A percentile compares a stretch with the other conserved stretches of the same genome.
phyloP scores from a whole-genome alignment of 53 echinoderm and acorn worm genomes.

The Echinometra lucunter region DNA sequence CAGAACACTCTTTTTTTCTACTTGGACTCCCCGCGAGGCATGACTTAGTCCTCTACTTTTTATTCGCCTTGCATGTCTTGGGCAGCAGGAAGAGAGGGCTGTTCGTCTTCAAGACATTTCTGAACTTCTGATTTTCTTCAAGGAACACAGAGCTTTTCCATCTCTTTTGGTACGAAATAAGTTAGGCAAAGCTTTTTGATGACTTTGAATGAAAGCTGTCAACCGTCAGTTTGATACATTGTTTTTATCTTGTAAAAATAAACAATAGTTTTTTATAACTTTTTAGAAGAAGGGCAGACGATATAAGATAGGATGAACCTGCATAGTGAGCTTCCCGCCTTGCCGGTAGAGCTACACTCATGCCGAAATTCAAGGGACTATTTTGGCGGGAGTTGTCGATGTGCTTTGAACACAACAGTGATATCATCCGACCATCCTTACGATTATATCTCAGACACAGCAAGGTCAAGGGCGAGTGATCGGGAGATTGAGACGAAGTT shows the following conservation, averaged over 20 bases:
- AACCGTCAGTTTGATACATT: background rate
- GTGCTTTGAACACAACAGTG: background rate
- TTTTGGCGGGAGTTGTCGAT: conserved; percentile 12
- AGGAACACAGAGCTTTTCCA: background rate
- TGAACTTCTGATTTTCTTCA: conserved; percentile 37
- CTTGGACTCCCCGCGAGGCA: conserved; percentile 25
- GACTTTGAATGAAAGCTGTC: conserved; percentile 30
- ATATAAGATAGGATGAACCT: conserved; percentile 23
- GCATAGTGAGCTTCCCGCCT: background rate
- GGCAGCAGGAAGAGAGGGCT: background rate
- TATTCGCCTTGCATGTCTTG: background rate
- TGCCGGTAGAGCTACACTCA: conserved; percentile 38
- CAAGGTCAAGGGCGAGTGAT: conserved; percentile 18
- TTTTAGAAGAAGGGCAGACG: background rate
- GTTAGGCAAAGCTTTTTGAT: background rate
- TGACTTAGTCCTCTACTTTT: background rate
- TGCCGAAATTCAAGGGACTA: background rate
- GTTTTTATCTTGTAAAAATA: background rate
- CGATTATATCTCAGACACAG: background rate
- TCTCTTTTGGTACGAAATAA: background rate
- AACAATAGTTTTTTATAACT: background rate
- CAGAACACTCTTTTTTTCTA: background rate
- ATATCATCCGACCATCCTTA: conserved; percentile 29
- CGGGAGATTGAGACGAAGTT: conserved; percentile 1
- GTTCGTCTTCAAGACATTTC: background rate